phyloP scores from a whole-genome alignment of 2,113 vertebrate species.

The Psammodynastes pulverulentus region DNA sequence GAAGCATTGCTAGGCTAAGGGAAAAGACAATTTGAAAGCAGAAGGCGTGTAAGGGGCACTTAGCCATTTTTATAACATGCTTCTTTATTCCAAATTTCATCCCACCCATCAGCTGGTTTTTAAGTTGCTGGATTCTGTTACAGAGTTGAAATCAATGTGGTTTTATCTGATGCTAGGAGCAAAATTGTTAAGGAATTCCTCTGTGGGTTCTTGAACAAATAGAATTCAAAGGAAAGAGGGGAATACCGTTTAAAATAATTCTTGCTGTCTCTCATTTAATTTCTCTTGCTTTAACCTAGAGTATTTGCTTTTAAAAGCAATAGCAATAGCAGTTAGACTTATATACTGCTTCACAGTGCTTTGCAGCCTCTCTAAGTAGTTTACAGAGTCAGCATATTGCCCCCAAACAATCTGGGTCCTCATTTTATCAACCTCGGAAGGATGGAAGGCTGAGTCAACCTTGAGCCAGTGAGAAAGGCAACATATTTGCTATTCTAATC shows the following conservation, averaged over 20 bases:
- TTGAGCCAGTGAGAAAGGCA: background rate
- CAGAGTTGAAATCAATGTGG: background rate
- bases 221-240: background rate
- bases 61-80: background rate
- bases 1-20: background rate
- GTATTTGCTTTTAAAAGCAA: background rate
- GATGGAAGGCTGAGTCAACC: too few relatives aligned
- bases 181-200: background rate
- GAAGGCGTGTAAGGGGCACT: background rate
- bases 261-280: background rate
- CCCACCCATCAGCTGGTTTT: background rate
- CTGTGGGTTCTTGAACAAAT: background rate
- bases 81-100: background rate
- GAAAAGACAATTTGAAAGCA: background rate
- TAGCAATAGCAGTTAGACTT: too few relatives aligned
- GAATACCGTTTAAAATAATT: background rate
- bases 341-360: too few relatives aligned
- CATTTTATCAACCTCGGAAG: too few relatives aligned
- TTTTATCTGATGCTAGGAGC: background rate
- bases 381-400: too few relatives aligned
- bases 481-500: background rate
- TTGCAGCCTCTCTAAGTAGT: too few relatives aligned
- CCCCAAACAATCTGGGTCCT: too few relatives aligned
- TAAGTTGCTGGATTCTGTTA: background rate
- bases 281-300: background rate